Evolutionary conservation across 2,797 vertebrate species (phyloP).

Genomic region (Ispidina lecontei): DNA sequence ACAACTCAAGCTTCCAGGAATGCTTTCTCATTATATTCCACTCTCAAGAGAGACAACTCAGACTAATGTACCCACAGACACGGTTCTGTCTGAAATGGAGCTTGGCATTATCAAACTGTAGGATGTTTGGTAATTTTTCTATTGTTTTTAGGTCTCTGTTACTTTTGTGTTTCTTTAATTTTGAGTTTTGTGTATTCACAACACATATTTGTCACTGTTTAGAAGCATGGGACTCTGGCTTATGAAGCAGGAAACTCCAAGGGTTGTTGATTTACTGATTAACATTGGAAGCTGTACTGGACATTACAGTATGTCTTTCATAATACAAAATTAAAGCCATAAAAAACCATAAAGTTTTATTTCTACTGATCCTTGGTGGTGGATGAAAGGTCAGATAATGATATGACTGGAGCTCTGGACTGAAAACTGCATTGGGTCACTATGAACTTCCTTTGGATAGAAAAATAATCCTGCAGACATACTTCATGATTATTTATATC

Average conservation of each 20-base stretch:
- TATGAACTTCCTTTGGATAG: neutral
- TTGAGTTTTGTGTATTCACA: neutral
- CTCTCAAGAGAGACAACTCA: neutral
- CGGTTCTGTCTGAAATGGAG: neutral
- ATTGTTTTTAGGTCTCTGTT: neutral
- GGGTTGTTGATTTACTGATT: neutral
- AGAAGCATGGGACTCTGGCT: neutral
- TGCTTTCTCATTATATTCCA: neutral
- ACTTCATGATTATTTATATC: neutral
- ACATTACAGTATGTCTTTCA: neutral
- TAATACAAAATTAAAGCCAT: neutral
- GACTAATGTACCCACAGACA: neutral
- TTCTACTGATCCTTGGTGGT: neutral
- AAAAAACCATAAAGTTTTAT: neutral
- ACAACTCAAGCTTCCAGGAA: neutral
- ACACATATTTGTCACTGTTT: neutral
- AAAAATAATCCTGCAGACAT: neutral
- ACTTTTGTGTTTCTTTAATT: neutral
- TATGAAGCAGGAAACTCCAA: neutral
- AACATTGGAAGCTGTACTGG: neutral
- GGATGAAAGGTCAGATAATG: neutral
- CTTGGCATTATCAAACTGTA: neutral
- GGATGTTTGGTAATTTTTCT: neutral
- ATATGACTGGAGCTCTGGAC: neutral
- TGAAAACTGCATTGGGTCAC: fast-evolving